A percentile compares a stretch with the other conserved stretches of the same genome.
These are phyloP conservation scores for Periophthalmus magnuspinnatus DNA, from an alignment of 2,797 vertebrate genomes.

Conservation along the genomic window DNA sequence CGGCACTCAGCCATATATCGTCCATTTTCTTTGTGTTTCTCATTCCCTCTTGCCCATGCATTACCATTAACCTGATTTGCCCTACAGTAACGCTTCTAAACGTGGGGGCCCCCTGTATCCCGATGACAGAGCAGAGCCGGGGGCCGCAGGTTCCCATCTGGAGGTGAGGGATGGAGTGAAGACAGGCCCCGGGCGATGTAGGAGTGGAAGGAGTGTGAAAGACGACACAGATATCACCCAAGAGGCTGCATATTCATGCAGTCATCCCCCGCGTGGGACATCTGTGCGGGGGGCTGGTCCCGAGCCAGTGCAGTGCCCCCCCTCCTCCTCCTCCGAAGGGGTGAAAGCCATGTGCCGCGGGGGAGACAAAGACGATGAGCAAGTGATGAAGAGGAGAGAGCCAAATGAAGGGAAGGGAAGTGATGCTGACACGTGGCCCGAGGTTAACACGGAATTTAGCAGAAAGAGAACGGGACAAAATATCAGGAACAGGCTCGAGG, in stretches of 20 bases:
- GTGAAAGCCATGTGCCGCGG: slow-evolving; percentile 28
- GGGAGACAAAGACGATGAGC: slow-evolving; percentile 13
- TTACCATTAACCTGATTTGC: not conserved
- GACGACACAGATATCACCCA: slow-evolving; percentile 38
- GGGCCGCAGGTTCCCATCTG: slow-evolving; percentile 53
- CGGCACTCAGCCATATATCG: not conserved
- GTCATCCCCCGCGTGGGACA: slow-evolving; percentile 52
- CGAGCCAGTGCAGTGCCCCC: slow-evolving; percentile 38
- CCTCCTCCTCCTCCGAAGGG: not conserved
- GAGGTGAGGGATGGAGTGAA: slow-evolving; percentile 27
- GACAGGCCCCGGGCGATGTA: slow-evolving; percentile 23
- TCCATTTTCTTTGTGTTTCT: not conserved
- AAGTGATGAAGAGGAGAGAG: slow-evolving; percentile 24
- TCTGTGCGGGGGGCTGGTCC: slow-evolving; percentile 61
- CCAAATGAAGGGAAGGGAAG: not conserved
- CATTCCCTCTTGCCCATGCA: slow-evolving; percentile 9
- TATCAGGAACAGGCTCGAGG: not conserved
- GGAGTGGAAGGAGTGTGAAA: slow-evolving; percentile 30
- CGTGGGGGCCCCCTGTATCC: slow-evolving; percentile 36
- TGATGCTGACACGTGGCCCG: not conserved
- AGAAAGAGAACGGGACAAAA: not conserved
- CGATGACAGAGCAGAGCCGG: slow-evolving; percentile 8
- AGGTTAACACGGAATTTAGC: not conserved
- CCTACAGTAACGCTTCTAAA: slow-evolving; percentile 22
- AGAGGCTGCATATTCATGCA: slow-evolving; percentile 62